Conservation (phyloP, 2,113 vertebrate genomes). For the Scalopus aquaticus region DNA sequence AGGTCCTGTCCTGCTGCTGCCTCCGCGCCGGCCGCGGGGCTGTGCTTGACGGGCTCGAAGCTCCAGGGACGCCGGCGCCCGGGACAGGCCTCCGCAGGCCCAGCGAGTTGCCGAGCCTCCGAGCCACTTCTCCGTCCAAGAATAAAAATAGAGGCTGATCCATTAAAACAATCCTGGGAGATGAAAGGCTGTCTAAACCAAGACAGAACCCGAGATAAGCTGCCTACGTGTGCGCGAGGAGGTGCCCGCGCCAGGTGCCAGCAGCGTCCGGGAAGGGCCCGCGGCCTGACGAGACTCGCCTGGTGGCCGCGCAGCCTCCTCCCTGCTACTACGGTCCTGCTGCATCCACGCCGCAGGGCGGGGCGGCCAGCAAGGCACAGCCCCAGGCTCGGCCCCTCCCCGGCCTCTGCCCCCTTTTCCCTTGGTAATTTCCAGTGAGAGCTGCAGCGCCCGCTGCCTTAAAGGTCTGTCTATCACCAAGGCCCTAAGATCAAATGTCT, state of each 20-base stretch:
- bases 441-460: neutral
- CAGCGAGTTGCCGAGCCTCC: neutral
- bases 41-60: too few relatives aligned
- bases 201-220: constrained; percentile 57
- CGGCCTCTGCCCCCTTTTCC: rapidly evolving
- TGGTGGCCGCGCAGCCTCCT: neutral
- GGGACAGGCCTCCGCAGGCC: constrained; percentile 57
- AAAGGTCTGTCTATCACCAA: neutral
- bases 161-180: neutral
- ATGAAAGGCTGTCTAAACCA: constrained; percentile 59
- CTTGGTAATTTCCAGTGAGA: neutral
- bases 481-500: neutral
- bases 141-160: constrained; percentile 68
- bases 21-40: neutral
- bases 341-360: rapidly evolving
- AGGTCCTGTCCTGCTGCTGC: neutral
- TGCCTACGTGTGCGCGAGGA: constrained; percentile 24
- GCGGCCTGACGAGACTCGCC: constrained; percentile 48
- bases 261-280: constrained; percentile 1
- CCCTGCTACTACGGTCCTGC: neutral
- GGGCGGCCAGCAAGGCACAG: rapidly evolving
- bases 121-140: constrained; percentile 39
- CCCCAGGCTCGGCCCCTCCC: neutral
- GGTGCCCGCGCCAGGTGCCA: neutral
- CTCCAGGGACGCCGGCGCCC: neutral